These are phyloP conservation scores for Cavia porcellus DNA, from an alignment of 2,113 vertebrate genomes.

Conservation along the genomic window DNA sequence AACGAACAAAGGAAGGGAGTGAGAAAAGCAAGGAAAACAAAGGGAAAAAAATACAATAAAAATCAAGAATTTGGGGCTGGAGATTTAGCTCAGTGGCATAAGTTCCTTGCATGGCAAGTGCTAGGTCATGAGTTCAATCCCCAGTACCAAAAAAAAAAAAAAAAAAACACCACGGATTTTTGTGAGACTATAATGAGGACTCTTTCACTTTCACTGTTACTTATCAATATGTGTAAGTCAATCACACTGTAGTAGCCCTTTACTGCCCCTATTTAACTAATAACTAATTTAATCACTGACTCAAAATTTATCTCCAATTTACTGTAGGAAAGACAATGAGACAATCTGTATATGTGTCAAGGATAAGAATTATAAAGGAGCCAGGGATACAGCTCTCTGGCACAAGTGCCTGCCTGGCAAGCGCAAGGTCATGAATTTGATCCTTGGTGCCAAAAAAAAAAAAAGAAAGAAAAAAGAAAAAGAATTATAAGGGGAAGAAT, in stretches of 20 bases:
- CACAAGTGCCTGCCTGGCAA: too few species aligned
- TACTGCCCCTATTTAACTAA: neutral
- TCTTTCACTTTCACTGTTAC: neutral
- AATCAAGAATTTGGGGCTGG: neutral
- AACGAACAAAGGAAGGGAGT: neutral
- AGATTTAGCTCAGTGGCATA: too few species aligned
- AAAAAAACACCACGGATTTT: neutral
- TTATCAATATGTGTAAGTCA: neutral
- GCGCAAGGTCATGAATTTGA: too few species aligned
- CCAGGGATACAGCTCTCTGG: too few species aligned
- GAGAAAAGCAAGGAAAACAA: too few species aligned
- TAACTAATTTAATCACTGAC: neutral
- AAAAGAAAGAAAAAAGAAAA: neutral
- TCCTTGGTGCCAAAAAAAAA: too few species aligned
- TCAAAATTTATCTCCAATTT: slow-evolving; percentile 26
- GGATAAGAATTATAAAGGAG: neutral
- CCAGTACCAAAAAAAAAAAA: too few species aligned
- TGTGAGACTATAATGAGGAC: neutral
- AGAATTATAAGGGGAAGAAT: neutral
- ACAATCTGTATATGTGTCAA: neutral
- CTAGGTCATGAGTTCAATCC: too few species aligned
- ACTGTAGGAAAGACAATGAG: neutral
- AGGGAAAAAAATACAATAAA: neutral
- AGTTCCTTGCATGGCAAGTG: too few species aligned
- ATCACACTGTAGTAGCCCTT: neutral